Percentiles rank a stretch among this genome's conserved stretches.
Evolutionary conservation across 2,797 vertebrate species (phyloP).

Genomic region (Glossophaga mutica): DNA sequence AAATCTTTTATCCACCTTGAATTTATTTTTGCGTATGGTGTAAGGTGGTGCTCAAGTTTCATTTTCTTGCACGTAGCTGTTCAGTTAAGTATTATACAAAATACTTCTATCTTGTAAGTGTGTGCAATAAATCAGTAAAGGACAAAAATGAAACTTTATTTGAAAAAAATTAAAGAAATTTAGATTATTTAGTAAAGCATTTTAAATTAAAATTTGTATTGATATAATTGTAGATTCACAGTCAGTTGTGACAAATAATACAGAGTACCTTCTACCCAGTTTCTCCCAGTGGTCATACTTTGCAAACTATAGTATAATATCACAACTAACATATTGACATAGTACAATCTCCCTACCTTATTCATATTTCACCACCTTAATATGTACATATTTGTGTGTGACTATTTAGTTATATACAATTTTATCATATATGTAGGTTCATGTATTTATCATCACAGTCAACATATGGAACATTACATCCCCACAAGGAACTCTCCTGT

Average conservation of each 20-base stretch:
- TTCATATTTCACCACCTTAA: background rate
- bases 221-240: background rate
- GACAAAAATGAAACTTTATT: background rate
- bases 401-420: background rate
- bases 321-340: background rate
- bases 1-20: no score
- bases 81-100: constrained; percentile 14
- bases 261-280: background rate
- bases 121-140: background rate
- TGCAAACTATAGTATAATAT: background rate
- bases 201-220: background rate
- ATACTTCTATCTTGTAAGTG: background rate
- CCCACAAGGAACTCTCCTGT: background rate
- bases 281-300: background rate
- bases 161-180: background rate
- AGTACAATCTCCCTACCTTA: background rate
- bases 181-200: background rate
- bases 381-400: background rate
- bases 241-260: background rate
- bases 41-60: no score
- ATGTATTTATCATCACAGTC: background rate
- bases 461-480: background rate
- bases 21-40: no score
- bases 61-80: no score
- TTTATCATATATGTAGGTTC: background rate